These are phyloP conservation scores for Emmelina monodactyla DNA, from an alignment of 2,888 invertebrate genomes.

Conservation along the genomic window DNA sequence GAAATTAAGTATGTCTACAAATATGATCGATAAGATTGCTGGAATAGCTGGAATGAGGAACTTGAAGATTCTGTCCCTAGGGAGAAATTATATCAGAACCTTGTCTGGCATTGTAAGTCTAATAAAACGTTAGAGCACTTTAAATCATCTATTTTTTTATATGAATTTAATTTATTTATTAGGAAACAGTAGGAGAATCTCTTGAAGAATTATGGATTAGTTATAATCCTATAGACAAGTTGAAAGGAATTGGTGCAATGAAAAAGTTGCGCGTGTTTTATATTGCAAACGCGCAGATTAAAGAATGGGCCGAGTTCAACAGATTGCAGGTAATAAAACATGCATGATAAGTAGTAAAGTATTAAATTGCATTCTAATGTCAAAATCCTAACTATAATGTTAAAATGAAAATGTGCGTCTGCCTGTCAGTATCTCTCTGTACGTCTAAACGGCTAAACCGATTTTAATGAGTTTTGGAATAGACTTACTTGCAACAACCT, in stretches of 20 bases:
- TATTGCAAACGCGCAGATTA: conserved; percentile 80
- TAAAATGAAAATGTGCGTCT: too few species aligned
- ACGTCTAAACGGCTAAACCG: too few species aligned
- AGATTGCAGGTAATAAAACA: conserved; percentile 50
- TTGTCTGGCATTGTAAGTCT: conserved; percentile 78
- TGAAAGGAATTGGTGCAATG: conserved; percentile 82
- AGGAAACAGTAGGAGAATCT: conserved; percentile 88
- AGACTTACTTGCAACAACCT: too few species aligned
- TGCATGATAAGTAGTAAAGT: too few species aligned
- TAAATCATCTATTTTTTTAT: not conserved
- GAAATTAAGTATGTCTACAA: conserved; percentile 89
- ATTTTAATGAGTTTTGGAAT: too few species aligned
- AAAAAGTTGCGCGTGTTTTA: conserved; percentile 84
- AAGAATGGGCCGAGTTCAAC: conserved; percentile 87
- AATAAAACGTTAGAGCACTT: too few species aligned
- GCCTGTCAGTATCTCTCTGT: too few species aligned
- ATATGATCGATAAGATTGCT: conserved; percentile 91
- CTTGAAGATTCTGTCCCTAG: conserved; percentile 82
- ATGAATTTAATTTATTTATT: not conserved
- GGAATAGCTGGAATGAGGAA: conserved; percentile 85
- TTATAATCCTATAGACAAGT: conserved; percentile 90
- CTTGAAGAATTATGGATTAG: conserved; percentile 94
- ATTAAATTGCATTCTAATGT: too few species aligned
- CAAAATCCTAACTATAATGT: too few species aligned
- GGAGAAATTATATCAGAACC: conserved; percentile 87